Base-by-base conservation (phyloP, 2,797 vertebrate genomes). In the Ctenosaura bakeri region DNA sequence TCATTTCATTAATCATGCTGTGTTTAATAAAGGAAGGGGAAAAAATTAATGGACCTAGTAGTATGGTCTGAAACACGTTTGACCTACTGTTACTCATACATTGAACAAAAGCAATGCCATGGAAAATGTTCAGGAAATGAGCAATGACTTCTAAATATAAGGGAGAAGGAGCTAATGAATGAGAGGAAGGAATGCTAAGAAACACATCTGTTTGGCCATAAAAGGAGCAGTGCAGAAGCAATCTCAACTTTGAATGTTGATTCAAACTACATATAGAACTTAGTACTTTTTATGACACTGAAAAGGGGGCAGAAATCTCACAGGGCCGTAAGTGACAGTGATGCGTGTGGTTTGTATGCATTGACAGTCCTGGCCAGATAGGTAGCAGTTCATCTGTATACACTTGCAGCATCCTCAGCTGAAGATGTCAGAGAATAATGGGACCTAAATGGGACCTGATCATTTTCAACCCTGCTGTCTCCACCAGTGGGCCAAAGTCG, bases 161-260 rank as follows among this genome's bases (percentile, higher is more conserved):
- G 91, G 85, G 86, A 96, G 91, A 95, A 94, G 90, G 93, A 96
- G 84, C 88, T 95, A 93, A 92, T 94, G 96, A 94, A 94, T 96
- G 90, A 95, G 93, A 76, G 56, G 91, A 96, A 95, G 92, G 91
- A 95, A 96, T 93, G 95, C 95, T 95, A 96, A 96, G 96, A 96
- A 96, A 93, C 96, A 92, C 96, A 97, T 97, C 96, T 97, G 96
- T 95, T 96, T 96, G 94, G 91, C 95, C 94, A 95, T 92, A 96
- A 96, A 97, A 95, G 92, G 86, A 86, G 59, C 91, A 83, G 90
- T 95, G 90, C 89, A 88, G 94, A 95, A 95, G 92, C 88, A 77
- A 84, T 92, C 89, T 94, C 87, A 92, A 92, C 87, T 88, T 92
- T 92, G 92, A 93, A 92, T 91, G 88, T 91, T 94, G 91, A 89